Evolutionary conservation across 2,888 invertebrate species (phyloP), one percentile per base, ranked within the genome.

Genomic region (Apamea anceps): DNA sequence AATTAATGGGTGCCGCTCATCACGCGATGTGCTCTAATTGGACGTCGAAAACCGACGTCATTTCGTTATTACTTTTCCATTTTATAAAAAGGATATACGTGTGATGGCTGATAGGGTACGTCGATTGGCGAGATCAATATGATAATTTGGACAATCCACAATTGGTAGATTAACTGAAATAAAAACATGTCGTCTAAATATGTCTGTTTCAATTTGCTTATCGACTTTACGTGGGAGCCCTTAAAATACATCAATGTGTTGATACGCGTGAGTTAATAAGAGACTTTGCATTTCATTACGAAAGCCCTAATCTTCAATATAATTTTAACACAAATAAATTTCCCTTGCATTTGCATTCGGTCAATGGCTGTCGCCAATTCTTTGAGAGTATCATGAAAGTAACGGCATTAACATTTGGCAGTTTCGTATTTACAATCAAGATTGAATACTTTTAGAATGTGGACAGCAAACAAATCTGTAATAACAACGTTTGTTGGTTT

Each of bases 11-110:
- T 88, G 75, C 92, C 85, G 93, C 91, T 91, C 94, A 95, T 94
- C 96, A 96, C 96, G 96, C 96, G 93, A 96, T 93, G 91, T 84
- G 81, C 89, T 90, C 92, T 95, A 96, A 95, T 95, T 95, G 95
- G 92, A 89, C 88, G 88, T 89, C 91, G 90, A 93, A 94, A 92
- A 92, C 89, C 91, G 90, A 91, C 91, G 90, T 87, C 90, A 91
- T 91, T 90, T 91, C 87, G 91, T 91, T 92, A 93, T 93, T 93
- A 91, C 89, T 92, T 91, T 91, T 90, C 85, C 88, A 88, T 90
- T 89, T 87, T 77, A 87, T 85, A 84, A 87, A 88, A 87, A 85
- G 85, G 81, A 85, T 87, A 83, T 75, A 42, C 42, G 79, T 76
- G 75, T 81, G 84, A 88, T 86, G 77, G 82, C 62, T 75, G 89